phyloP scores from a whole-genome alignment of 2,888 invertebrate species.

The Bugula neritina region DNA sequence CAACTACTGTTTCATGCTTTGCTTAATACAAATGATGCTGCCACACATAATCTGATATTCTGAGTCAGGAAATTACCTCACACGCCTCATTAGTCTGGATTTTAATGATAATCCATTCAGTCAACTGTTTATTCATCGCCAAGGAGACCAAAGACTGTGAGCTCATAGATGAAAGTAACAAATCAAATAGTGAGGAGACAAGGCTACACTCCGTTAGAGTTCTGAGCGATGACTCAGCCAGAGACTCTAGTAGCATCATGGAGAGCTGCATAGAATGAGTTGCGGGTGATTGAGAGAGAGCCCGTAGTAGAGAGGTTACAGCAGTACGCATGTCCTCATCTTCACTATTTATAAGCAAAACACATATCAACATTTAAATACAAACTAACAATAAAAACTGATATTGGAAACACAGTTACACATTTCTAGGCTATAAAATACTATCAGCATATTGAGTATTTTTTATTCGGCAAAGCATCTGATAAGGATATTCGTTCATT shows the following conservation, averaged over 20 bases:
- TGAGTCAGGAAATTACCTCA: neutral
- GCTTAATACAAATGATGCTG: too few relatives aligned
- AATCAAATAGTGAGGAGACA: neutral
- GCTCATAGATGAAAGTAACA: neutral
- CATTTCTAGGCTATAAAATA: too few relatives aligned
- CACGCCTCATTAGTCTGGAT: neutral
- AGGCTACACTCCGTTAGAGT: neutral
- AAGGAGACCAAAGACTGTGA: slow-evolving; percentile 15
- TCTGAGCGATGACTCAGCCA: neutral
- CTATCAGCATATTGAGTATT: too few relatives aligned
- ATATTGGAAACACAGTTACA: too few relatives aligned
- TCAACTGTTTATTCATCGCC: slow-evolving; percentile 22
- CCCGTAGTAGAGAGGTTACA: neutral
- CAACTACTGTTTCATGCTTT: too few relatives aligned
- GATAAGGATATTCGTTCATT: too few relatives aligned
- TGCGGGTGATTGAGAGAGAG: neutral
- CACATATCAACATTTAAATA: too few relatives aligned
- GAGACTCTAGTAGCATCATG: slow-evolving; percentile 17
- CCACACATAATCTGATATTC: too few relatives aligned
- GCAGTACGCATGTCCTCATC: neutral
- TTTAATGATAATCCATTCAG: slow-evolving; percentile 13
- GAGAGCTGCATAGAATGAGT: neutral
- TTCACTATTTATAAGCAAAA: neutral
- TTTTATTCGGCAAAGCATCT: too few relatives aligned
- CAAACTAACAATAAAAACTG: too few relatives aligned